Base-by-base conservation (phyloP, 2,888 invertebrate species). In the Octodonta nipae region DNA sequence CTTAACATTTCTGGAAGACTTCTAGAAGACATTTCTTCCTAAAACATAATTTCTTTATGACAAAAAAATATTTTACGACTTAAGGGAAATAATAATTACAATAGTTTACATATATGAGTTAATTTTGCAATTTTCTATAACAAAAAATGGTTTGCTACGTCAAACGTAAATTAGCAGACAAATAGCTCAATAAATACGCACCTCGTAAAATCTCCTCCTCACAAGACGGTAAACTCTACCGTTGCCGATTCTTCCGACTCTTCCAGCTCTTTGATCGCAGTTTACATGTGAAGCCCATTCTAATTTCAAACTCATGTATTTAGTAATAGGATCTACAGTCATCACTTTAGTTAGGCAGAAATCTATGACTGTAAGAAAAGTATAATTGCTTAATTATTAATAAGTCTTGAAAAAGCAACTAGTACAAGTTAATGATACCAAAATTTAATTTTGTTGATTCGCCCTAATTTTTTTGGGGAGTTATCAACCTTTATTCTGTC, bases 201-300 rank as follows among this genome's bases (percentile, higher is more conserved):
- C n/a, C n/a, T n/a, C 57, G 55, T 79, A 89, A 52, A 83, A 80
- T 14, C 56, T 49, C 41, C 70, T 65, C 0, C 72, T 64, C 0
- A 91, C 74, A 40, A 91, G 68, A 32, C 92, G 66, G 60, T 88
- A 95, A 3, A 89, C 87, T 46, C 86, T 67, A 0, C 87, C 92
- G 50, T 79, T 75, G 33, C 81, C 70, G 5, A 91, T 80, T 44
- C 95, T 74, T 1, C 95, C 95, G 32, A 87, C 85, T 38, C 95
- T 76, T 2, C 95, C 95, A 26, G 81, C 75, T 33, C 95, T 72
- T 63, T 95, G 95, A 15, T 73, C 76, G 52, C 89, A 91, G 60
- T 84, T 92, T 1, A 81, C 76, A 52, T 84, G 81, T 1, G 91
- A 82, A 0, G 92, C 87, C 93, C 93, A 95, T 35, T 71, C 66